A percentile compares a stretch with the other conserved stretches of the same genome.
Evolutionary conservation across 2,888 invertebrate genomes (phyloP).

Genomic region (Aleiodes leptofemur): DNA sequence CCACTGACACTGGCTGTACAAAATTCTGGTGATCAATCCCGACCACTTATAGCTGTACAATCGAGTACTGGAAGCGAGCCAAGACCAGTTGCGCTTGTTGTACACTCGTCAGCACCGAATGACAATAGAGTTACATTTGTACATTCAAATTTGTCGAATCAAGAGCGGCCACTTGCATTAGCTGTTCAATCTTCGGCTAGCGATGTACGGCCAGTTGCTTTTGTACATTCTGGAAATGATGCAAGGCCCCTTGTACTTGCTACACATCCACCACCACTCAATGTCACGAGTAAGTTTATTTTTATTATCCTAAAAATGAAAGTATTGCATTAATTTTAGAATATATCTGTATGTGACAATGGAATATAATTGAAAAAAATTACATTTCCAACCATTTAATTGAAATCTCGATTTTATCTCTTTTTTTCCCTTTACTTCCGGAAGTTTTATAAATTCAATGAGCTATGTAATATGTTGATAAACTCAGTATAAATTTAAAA

Average conservation of each 20-base stretch:
- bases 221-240: slow-evolving; percentile 72
- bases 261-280: slow-evolving; percentile 71
- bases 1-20: slow-evolving; percentile 68
- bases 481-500: too few relatives aligned
- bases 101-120: slow-evolving; percentile 72
- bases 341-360: too few relatives aligned
- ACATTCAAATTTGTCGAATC: slow-evolving; percentile 72
- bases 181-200: slow-evolving; percentile 72
- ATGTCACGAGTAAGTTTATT: slow-evolving; percentile 67
- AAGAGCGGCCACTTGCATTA: slow-evolving; percentile 72
- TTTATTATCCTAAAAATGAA: neutral
- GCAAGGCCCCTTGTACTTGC: slow-evolving; percentile 70
- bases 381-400: too few relatives aligned
- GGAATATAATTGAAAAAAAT: too few relatives aligned
- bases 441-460: too few relatives aligned
- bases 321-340: too few relatives aligned
- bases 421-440: too few relatives aligned
- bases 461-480: too few relatives aligned
- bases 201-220: slow-evolving; percentile 71
- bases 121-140: slow-evolving; percentile 73
- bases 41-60: slow-evolving; percentile 70
- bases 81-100: slow-evolving; percentile 72
- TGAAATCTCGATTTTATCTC: too few relatives aligned
- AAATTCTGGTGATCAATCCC: slow-evolving; percentile 66
- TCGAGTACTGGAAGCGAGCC: slow-evolving; percentile 71